Evolutionary conservation across 1,140 invertebrate genomes (phyloP), one percentile per base, ranked within the genome.

Genomic region (Brachionus calyciflorus): DNA sequence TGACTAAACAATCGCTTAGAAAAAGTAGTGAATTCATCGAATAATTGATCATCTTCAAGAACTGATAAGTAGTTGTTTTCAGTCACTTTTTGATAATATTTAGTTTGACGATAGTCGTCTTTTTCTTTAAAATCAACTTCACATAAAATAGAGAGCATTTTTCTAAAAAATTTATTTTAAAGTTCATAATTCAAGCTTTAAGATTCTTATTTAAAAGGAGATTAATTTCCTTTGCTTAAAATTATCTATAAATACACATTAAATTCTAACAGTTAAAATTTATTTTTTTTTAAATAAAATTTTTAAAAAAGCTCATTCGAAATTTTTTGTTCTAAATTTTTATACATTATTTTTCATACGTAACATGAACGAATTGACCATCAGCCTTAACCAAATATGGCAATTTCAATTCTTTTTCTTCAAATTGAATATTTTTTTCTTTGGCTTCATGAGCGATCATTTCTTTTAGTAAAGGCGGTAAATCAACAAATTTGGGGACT

Each of bases 401-500:
- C 10, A 73, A 33, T 55, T 73, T 73, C 28, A 73, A 24, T 55
- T 73, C 69, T 12, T 73, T 41, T 21, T 0, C 19, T 4, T 73
- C 37, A 21, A 73, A 49, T 51, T 51, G 21, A 26, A 73, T 49
- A 37, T 73, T 30, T 73, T 73, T 73, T 49, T 73, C 69, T 37
- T 37, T 28, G 10, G 51, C 69, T 55, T 73, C 69, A 14, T 49
- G 44, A 30, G 19, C 19, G 2, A 73, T 12, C 69, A 73, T 73
- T 51, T 73, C 69, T 73, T 73, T 73, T 48, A 73, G 21, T 14
- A 51, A 51, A 21, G 69, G 69, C 19, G 69, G 69, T 51, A 73
- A 41, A 33, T 73, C 46, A 21, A 49, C 46, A 41, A 73, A 73
- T 33, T 55, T 49, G 1, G 69, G 28, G 17, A 53, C 30, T 73